Conservation (phyloP, 2,797 vertebrate genomes). For the Smutsia temminckii region DNA sequence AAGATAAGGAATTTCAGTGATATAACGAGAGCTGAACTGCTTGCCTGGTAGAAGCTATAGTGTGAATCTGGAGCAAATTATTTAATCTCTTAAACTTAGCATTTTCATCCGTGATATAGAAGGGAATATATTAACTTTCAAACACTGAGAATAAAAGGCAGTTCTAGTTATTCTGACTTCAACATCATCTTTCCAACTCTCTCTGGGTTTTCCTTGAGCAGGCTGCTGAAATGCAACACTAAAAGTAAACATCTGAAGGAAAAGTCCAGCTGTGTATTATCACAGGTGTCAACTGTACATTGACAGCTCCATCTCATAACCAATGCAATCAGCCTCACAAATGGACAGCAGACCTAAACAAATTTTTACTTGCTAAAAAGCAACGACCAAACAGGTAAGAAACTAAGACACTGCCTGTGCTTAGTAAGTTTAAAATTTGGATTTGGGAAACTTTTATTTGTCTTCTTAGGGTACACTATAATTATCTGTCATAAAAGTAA, state of each 20-base stretch:
- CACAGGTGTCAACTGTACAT: not conserved
- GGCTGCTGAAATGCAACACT: not conserved
- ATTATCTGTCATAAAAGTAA: conserved; percentile 20
- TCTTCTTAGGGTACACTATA: not conserved
- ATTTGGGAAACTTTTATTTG: not conserved
- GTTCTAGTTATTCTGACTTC: not conserved
- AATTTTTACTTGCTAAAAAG: not conserved
- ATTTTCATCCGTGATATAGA: not conserved
- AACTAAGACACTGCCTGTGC: not conserved
- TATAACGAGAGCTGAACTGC: not conserved
- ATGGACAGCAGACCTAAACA: not conserved
- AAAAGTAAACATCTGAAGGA: not conserved
- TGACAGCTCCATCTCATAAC: not conserved
- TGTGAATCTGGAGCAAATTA: not conserved
- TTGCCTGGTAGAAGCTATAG: not conserved
- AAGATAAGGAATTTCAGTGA: not conserved
- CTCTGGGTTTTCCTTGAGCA: not conserved
- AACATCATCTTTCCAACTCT: not conserved
- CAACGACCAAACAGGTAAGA: not conserved
- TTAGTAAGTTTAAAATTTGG: not conserved
- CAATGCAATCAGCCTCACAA: not conserved
- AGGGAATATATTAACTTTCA: not conserved
- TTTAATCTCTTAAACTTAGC: not conserved
- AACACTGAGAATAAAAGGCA: not conserved
- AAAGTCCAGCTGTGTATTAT: not conserved